Base-by-base conservation (phyloP, 2,797 vertebrate genomes). In the Pseudochirops cupreus region DNA sequence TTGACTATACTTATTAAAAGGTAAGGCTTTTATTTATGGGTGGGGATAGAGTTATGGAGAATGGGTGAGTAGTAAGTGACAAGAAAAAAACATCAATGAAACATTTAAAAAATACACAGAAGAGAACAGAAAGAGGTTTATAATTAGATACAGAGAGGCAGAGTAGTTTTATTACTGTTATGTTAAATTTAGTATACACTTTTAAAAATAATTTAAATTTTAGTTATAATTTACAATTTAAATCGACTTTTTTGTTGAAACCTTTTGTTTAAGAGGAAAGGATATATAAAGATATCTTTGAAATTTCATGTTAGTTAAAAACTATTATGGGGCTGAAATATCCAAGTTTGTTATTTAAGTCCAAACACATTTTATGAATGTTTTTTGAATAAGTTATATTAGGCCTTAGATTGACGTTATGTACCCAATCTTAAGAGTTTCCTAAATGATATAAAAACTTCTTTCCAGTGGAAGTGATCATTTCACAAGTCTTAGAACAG, bases 391-490 rank as follows among this genome's bases (percentile, higher is more conserved):
- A 82, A 39, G 18, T 82, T 7, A 11, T 46, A 82, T 46, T 46
- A 82, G 74, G 9, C 3, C 74, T 82, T 82, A 46, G 14, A 74
- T 74, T 39, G 62, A 46, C 21, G 46, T 82, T 26, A 46, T 46
- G 21, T 46, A 82, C 39, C 39, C 21, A 46, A 82, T 46, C 74
- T 82, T 82, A 82, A 82, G 74, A 46, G 74, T 18, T 82, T 82
- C 39, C 74, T 82, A 82, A 82, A 46, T 82, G 39, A 82, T 26
- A 21, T n/a, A 53, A 91, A 57, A 91, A 92, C 12, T 92, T 95
- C 92, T 95, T 93, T 53, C 92, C 91, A 57, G 87, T 92, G 9
- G n/a, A 11, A 89, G 3, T 91, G 18, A 95, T 11, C 92, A 33
- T 93, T 74, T 33, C 90, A 7, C 57, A 82, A 82, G 39, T 74